phyloP scores from a whole-genome alignment of 2,113 vertebrate species.

The Oryzias melastigma region DNA sequence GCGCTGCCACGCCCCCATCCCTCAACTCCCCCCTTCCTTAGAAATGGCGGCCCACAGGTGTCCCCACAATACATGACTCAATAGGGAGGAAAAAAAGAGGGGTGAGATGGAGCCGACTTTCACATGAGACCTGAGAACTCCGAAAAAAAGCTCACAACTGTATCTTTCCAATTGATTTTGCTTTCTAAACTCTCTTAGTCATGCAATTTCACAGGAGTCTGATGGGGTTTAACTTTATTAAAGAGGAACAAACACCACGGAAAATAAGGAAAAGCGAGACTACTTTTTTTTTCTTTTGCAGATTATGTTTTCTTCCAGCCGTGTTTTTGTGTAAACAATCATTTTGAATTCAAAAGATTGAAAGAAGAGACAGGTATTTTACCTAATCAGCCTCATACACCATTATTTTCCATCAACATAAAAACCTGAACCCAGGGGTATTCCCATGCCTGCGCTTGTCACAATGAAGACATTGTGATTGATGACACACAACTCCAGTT shows the following conservation, averaged over 20 bases:
- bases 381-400: slow-evolving; percentile 52
- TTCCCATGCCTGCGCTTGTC: slow-evolving; percentile 49
- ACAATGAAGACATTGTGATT: slow-evolving; percentile 26
- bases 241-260: slow-evolving; percentile 3
- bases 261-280: slow-evolving; percentile 1
- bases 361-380: slow-evolving; percentile 55
- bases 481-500: slow-evolving; percentile 12
- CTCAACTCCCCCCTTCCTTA: slow-evolving; percentile 11
- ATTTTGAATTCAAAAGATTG: slow-evolving; percentile 59
- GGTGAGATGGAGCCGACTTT: slow-evolving; percentile 36
- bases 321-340: slow-evolving; percentile 69
- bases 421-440: slow-evolving; percentile 47
- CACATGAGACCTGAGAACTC: slow-evolving; percentile 7
- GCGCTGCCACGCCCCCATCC: slow-evolving; percentile 39
- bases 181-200: not conserved
- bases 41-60: slow-evolving; percentile 65
- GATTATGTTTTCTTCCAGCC: slow-evolving; percentile 55
- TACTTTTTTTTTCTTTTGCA: slow-evolving; percentile 43
- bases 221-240: not conserved
- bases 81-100: slow-evolving; percentile 17
- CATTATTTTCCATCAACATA: slow-evolving; percentile 53
- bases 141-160: not conserved
- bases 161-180: not conserved
- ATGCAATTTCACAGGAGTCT: not conserved
- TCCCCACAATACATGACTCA: slow-evolving; percentile 54